These are phyloP conservation scores for Brachypteracias leptosomus DNA, from an alignment of 2,113 vertebrate genomes.

Conservation along the genomic window DNA sequence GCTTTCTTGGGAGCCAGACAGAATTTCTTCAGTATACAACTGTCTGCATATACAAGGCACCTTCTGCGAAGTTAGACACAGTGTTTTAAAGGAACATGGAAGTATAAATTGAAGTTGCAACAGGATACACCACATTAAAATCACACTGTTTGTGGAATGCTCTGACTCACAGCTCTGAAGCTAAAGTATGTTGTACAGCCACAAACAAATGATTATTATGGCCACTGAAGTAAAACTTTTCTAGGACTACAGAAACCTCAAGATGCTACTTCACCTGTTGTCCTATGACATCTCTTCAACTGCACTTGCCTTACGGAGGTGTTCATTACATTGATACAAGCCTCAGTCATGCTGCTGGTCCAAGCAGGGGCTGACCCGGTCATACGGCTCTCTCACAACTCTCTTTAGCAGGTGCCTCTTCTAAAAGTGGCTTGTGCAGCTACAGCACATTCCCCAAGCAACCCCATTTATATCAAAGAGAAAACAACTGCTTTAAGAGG, in stretches of 20 bases:
- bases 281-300: not conserved
- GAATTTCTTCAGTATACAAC: slow-evolving; percentile 20
- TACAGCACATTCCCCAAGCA: not conserved
- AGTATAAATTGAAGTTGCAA: slow-evolving; percentile 49
- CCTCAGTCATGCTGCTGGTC: not conserved
- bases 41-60: slow-evolving; percentile 31
- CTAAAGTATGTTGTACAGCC: not conserved
- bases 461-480: not conserved
- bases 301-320: not conserved
- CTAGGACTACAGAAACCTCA: not conserved
- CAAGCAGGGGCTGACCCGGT: not conserved
- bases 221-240: not conserved
- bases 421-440: not conserved
- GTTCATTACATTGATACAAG: not conserved
- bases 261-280: not conserved
- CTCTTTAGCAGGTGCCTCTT: not conserved
- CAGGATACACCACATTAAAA: slow-evolving; percentile 19
- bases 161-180: slow-evolving; percentile 29
- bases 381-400: not conserved
- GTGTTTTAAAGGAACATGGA: slow-evolving; percentile 32
- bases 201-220: not conserved
- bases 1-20: slow-evolving; percentile 21
- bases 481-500: not conserved
- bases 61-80: slow-evolving; percentile 24
- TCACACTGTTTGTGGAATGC: not conserved